A percentile compares a stretch with the other conserved stretches of the same genome.
phyloP scores from a whole-genome alignment of 1,140 invertebrate species.

The Drepana arcuata region DNA sequence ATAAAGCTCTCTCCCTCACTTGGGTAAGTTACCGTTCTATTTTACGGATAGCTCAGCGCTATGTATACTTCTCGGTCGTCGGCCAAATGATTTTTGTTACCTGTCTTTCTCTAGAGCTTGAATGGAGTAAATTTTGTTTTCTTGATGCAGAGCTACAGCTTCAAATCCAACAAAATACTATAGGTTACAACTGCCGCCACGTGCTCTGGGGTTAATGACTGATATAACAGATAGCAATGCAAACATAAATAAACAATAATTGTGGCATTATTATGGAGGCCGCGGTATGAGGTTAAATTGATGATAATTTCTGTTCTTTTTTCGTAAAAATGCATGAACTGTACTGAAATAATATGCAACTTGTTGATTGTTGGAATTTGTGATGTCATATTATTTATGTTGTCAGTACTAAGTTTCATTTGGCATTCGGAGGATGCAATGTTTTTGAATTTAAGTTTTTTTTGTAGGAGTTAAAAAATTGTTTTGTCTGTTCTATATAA shows the following conservation, averaged over 20 bases:
- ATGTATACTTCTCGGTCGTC: conserved; percentile 71
- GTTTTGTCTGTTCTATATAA: too few relatives aligned
- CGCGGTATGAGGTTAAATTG: too few relatives aligned
- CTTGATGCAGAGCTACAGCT: conserved; percentile 66
- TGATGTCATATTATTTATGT: too few relatives aligned
- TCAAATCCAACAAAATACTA: conserved; percentile 67
- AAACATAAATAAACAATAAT: conserved; percentile 63
- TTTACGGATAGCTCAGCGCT: conserved; percentile 70
- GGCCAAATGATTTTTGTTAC: conserved; percentile 66
- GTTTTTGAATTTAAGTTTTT: too few relatives aligned
- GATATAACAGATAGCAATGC: conserved; percentile 59
- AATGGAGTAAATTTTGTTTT: conserved; percentile 66
- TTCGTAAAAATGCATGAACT: too few relatives aligned
- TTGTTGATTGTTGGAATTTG: too few relatives aligned
- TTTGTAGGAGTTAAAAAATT: too few relatives aligned
- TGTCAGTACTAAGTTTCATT: too few relatives aligned
- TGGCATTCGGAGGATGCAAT: too few relatives aligned
- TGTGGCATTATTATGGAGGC: too few relatives aligned
- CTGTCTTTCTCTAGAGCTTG: conserved; percentile 70
- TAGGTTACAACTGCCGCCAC: conserved; percentile 57
- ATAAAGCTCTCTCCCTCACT: conserved; percentile 44
- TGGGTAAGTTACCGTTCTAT: conserved; percentile 55
- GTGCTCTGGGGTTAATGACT: conserved; percentile 65
- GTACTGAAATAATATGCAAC: too few relatives aligned
- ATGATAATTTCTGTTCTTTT: too few relatives aligned